Conservation (phyloP, 2,113 vertebrate genomes). For the Cairina moschata region DNA sequence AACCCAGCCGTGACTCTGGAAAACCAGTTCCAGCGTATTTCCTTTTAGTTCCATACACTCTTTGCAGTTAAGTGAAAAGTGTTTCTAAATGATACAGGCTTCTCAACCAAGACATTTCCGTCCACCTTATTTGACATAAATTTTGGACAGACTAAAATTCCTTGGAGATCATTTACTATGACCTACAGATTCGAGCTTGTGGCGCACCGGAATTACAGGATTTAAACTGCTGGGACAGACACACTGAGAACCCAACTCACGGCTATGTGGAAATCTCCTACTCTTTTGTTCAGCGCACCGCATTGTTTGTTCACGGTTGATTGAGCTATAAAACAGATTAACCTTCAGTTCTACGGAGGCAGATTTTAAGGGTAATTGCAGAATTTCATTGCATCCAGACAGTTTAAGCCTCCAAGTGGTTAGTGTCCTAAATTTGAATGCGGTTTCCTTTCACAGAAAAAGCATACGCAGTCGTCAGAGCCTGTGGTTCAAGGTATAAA, state of each 20-base stretch:
- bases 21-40: neutral
- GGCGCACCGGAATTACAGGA: slow-evolving; percentile 19
- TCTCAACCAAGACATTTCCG: neutral
- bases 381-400: slow-evolving; percentile 14
- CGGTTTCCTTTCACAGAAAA: neutral
- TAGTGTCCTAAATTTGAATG: neutral
- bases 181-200: neutral
- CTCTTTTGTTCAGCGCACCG: neutral
- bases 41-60: neutral
- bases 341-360: slow-evolving; percentile 12
- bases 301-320: slow-evolving; percentile 7
- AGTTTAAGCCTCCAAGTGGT: slow-evolving; percentile 4
- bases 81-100: neutral
- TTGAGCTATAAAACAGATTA: neutral
- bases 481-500: neutral
- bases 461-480: neutral
- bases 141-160: slow-evolving; percentile 8
- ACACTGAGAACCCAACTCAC: neutral
- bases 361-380: slow-evolving; percentile 50
- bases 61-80: neutral
- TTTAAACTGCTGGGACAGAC: slow-evolving; percentile 23
- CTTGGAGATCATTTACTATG: neutral
- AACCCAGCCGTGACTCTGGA: neutral
- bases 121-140: neutral
- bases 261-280: neutral